These are phyloP conservation scores for Epizoanthus rinbou DNA, from an alignment of 92 coral and sea anemone genomes.

Conservation along the genomic window DNA sequence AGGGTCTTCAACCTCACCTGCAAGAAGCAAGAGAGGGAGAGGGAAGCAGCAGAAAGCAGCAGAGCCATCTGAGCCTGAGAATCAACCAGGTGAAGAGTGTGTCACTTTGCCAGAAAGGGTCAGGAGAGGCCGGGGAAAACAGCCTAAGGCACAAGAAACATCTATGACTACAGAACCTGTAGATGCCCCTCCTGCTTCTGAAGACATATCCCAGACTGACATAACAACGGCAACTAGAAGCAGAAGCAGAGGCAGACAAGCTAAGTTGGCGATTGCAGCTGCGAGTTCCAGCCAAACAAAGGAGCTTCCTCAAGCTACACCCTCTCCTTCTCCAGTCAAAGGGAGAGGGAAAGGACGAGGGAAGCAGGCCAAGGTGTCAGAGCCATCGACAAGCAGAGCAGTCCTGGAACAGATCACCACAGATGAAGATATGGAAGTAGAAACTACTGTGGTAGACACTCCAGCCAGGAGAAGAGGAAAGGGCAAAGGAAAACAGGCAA, in stretches of 20 bases:
- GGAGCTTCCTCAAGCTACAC: not conserved
- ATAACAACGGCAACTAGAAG: not conserved
- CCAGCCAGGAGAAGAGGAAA: constrained; percentile 37
- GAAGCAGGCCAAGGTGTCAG: constrained; percentile 35
- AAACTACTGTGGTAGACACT: not conserved
- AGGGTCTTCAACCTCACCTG: too few species aligned
- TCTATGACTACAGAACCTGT: not conserved
- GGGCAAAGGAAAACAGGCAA: constrained; percentile 23
- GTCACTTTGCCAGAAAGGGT: not conserved
- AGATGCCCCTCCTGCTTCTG: constrained; percentile 9
- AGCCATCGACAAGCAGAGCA: constrained; percentile 26
- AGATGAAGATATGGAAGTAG: constrained; percentile 29
- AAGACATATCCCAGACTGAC: not conserved
- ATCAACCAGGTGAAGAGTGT: not conserved
- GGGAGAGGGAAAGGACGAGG: constrained; percentile 49
- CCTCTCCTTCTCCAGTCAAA: constrained; percentile 30
- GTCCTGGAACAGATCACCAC: constrained; percentile 10
- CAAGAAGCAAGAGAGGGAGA: too few species aligned
- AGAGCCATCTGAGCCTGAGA: not conserved
- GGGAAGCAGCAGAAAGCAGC: too few species aligned
- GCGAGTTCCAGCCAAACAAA: not conserved
- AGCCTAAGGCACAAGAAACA: not conserved
- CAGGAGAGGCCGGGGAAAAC: not conserved
- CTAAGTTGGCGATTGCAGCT: not conserved
- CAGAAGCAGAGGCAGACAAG: not conserved